Percentiles rank a stretch among this genome's conserved stretches.
These are phyloP conservation scores for Borostomias antarcticus DNA, from an alignment of 2,797 vertebrate species.

Conservation along the genomic window DNA sequence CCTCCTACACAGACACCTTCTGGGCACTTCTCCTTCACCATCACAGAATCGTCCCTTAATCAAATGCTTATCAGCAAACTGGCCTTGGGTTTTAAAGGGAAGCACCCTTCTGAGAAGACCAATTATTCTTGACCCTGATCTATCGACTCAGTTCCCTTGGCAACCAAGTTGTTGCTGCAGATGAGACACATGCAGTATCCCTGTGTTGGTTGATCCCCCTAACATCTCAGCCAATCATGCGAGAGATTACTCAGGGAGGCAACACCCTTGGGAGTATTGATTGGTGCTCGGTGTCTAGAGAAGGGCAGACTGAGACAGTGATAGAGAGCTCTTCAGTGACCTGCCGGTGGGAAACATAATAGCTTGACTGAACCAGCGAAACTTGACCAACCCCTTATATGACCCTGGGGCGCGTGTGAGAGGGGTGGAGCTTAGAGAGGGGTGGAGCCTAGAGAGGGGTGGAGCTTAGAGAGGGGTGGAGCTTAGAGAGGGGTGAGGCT, in stretches of 20 bases:
- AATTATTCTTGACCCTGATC: neutral
- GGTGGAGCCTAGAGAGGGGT: no score
- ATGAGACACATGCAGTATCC: neutral
- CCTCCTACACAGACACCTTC: no score
- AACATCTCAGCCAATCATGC: constrained; percentile 8
- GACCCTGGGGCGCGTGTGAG: neutral
- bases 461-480: no score
- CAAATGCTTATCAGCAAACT: neutral
- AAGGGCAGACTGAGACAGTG: neutral
- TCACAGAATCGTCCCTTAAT: neutral
- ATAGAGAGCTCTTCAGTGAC: neutral
- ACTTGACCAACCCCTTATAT: neutral
- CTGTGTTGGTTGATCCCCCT: neutral
- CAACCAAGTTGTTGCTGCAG: neutral
- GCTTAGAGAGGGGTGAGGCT: no score
- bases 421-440: no score
- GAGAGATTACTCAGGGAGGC: constrained; percentile 1
- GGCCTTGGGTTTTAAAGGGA: neutral
- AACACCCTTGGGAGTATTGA: neutral
- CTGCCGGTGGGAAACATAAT: neutral
- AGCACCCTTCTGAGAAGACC: neutral
- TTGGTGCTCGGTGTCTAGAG: constrained; percentile 4
- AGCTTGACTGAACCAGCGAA: neutral
- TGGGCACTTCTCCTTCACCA: neutral
- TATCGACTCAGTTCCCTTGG: neutral